Evolutionary conservation across 2,888 invertebrate species (phyloP), one percentile per base, ranked within the genome.

Genomic region (Sipunculus nudus): DNA sequence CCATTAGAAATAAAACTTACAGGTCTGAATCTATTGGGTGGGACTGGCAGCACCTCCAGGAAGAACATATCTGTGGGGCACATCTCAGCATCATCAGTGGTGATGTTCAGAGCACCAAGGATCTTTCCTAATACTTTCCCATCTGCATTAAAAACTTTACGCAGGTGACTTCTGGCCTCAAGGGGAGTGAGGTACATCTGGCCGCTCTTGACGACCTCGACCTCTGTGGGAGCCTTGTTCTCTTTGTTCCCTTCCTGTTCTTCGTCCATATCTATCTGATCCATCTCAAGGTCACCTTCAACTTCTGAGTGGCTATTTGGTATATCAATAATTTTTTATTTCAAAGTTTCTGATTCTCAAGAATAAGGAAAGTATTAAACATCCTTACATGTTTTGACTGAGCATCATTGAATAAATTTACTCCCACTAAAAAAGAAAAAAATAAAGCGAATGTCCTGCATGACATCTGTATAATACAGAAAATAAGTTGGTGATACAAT

Each of bases 1-100:
- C n/a, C n/a, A n/a, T n/a, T n/a, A n/a, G n/a, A n/a, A n/a, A 10
- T 35, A 31, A 23, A 28, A 74, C 86, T 79, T 75, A 87, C 88
- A 3, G 98, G 98, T 71, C 99, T 87, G 10, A 92, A 90, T 78
- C 89, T 90, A 0, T 93, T 89, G 0, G 99, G 96, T 23, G 93
- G 87, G 0, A 99, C 96, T 3, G 92, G 89, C 23, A 99, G 79
- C 0, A 90, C 85, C 68, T 93, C 90, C 81, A 93, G 88, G 78
- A 96, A 99, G 80, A 98, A 92, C 55, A 91, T 81, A 84, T 98
- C 93, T 0, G 92, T 91, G 0, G 93, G 79, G 43, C 61, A 45
- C 40, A 21, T 32, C n/a, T 71, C 57, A 3, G 8, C 35, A 2
- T 53, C 38, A 0, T 41, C 43, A 4, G 29, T 56, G 2, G 67